Evolutionary conservation across 2,113 vertebrate genomes (phyloP), one percentile per base, ranked within the genome.

Genomic region (Astatotilapia flaviijosephi): DNA sequence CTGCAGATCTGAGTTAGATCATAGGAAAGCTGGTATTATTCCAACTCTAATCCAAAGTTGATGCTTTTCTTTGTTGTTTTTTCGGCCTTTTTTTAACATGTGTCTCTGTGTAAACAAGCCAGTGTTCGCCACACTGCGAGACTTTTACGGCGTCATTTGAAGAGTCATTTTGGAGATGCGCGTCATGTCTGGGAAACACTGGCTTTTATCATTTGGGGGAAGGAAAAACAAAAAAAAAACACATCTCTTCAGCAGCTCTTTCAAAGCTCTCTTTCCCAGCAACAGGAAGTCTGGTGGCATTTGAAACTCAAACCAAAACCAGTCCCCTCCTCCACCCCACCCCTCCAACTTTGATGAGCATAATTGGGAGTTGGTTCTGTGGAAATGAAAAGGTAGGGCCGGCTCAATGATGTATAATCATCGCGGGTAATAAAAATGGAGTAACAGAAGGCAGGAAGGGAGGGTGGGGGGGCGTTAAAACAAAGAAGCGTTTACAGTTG

Each of bases 371-470:
- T 84, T 91, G 37, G 91, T 85, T 86, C 79, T 68, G 40, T 95
- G 83, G 88, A 94, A 95, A 95, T 95, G 90, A 94, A 93, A 95
- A 94, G 92, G 92, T 88, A 94, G 37, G 73, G 42, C 87, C 49
- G 86, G 79, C 87, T 89, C 87, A 84, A 86, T 93, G 92, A 92
- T 83, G 89, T 92, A 82, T 94, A 94, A 92, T 95, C 92, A 93
- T 68, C 3, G 62, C 19, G 79, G 4, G 45, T 87, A 85, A 87
- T 93, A 91, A 93, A 92, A 92, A 92, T 37, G 55, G 83, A 85
- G 80, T 47, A 86, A 77, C 83, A 80, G 31, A 83, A 82, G 79
- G 49, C 45, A 56, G 80, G 60, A 88, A 84, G 51, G 13, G 31
- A 2, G 54, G 80, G 80, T 12, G 26, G 14, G 79, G 51, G 35